Percentiles rank a stretch among this genome's conserved stretches.
Conservation (phyloP, 2,797 vertebrate genomes). For the Garrulus glandarius region DNA sequence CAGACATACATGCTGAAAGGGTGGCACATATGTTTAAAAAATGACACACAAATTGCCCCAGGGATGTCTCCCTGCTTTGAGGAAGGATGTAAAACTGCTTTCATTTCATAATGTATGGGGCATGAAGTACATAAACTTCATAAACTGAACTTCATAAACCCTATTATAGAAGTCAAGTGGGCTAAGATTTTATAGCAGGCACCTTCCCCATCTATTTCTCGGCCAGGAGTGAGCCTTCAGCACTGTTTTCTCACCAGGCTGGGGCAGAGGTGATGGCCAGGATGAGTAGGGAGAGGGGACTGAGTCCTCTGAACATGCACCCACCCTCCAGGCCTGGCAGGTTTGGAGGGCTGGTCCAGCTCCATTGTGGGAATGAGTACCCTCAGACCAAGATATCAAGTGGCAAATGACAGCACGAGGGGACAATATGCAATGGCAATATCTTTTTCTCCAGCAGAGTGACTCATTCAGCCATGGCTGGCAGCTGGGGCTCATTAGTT, state of each 20-base stretch:
- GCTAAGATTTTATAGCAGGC: not conserved
- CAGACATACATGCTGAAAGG: not conserved
- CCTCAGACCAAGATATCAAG: not conserved
- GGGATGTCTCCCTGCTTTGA: not conserved
- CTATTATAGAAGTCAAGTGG: not conserved
- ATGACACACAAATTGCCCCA: not conserved
- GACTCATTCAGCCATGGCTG: not conserved
- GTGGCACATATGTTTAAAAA: not conserved
- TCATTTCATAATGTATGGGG: not conserved
- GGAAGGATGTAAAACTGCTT: not conserved
- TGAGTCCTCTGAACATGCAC: fast-evolving
- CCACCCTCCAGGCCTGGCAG: not conserved
- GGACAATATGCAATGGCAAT: not conserved
- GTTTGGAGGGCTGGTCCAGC: not conserved
- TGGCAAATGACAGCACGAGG: not conserved
- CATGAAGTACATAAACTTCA: not conserved
- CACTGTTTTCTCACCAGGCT: not conserved
- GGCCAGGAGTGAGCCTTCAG: not conserved
- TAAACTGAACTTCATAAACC: not conserved
- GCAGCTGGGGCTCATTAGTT: not conserved
- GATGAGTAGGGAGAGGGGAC: fast-evolving
- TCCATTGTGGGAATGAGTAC: not conserved
- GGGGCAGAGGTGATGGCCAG: not conserved
- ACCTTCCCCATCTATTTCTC: not conserved
- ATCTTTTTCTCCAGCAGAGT: not conserved